These are phyloP conservation scores for Leptinotarsa rubiginosa DNA, from an alignment of 2,888 invertebrate species.

Conservation along the genomic window DNA sequence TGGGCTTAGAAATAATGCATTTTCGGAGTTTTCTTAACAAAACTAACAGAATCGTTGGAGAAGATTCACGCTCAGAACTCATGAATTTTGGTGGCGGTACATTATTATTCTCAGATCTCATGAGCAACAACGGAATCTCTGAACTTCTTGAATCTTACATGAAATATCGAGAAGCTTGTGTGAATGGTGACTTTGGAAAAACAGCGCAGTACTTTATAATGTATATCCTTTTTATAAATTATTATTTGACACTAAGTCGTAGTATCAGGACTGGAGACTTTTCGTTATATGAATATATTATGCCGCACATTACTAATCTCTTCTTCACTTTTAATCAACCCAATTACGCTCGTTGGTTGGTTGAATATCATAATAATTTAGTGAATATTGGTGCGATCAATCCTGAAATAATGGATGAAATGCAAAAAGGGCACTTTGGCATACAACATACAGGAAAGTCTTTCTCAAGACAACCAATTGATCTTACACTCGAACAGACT, in stretches of 20 bases:
- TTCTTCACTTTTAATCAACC: constrained; percentile 39
- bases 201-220: constrained; percentile 3
- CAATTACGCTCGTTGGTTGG: constrained; percentile 42
- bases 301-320: constrained; percentile 43
- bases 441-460: constrained; percentile 41
- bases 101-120: constrained; percentile 18
- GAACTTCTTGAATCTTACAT: neutral
- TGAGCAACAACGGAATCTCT: constrained; percentile 16
- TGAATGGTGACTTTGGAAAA: constrained; percentile 36
- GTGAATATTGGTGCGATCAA: constrained; percentile 29
- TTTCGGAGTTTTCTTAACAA: constrained; percentile 27
- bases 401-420: constrained; percentile 31
- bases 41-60: constrained; percentile 5
- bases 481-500: constrained; percentile 51
- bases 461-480: constrained; percentile 38
- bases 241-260: neutral
- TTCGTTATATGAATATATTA: constrained; percentile 44
- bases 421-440: constrained; percentile 40
- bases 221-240: neutral
- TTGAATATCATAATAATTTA: constrained; percentile 45
- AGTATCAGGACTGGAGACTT: neutral
- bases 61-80: constrained; percentile 23
- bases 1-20: constrained; percentile 40
- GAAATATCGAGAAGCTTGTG: constrained; percentile 20
- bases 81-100: constrained; percentile 21